Base-by-base conservation (phyloP, 2,113 vertebrate genomes). In the Oceanodroma tethys region DNA sequence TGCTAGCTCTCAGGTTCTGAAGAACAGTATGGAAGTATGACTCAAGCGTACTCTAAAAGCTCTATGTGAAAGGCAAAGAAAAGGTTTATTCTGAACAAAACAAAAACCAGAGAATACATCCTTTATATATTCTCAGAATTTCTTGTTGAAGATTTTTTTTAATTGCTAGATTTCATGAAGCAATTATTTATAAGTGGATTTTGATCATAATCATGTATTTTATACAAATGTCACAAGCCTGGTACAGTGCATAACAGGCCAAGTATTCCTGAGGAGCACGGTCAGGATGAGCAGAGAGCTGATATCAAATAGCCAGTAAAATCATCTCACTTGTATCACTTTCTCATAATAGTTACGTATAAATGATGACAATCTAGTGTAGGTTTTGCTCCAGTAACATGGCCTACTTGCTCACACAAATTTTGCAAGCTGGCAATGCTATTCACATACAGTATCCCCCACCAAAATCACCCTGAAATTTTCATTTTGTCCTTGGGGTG, bases 21-120 rank as follows among this genome's bases (percentile, higher is more conserved):
- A 97, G 78, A 95, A 95, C 50, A 70, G 65, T n/a, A 53, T 53
- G 36, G 82, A 95, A 94, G 66, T 10, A 50, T 29, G 48, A 91
- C 89, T 96, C 91, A 95, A 96, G 94, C 84, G 84, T 89, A 86
- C 88, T 97, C 72, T 94, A 93, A 94, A 91, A 95, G 43, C 94
- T 91, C 73, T 34, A 1, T 22, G 25, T 21, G 32, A 79, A 96
- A 96, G 29, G 59, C 75, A 94, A 96, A 92, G 56, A 95, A 95
- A 86, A 93, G 66, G 19, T 68, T 93, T 78, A 30, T 50, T 59
- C 85, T 34, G 55, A 94, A 91, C 32, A 90, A 78, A 92, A 96
- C 22, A 94, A 50, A 81, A 68, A 5, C 1, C 10, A 67, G 25
- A 81, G 7, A 75, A 40, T 8, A 70, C 3, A 4, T 63, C n/a